Percentiles rank a stretch among this genome's conserved stretches.
Conservation (phyloP, 2,797 vertebrate species). For the Schizopygopsis pylzovi region DNA sequence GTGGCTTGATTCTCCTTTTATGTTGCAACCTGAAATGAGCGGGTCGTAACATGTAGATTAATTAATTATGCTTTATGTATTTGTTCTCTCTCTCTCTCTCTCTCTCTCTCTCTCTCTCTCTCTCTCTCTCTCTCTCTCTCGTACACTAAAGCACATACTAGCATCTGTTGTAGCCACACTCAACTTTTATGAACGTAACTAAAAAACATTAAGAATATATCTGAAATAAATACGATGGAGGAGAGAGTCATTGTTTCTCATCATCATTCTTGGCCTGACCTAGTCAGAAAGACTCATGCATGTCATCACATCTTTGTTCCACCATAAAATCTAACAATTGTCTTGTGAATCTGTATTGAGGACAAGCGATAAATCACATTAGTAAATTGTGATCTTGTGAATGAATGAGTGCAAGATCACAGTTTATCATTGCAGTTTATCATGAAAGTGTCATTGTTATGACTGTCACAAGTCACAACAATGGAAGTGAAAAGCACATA, state of each 20-base stretch:
- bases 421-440: slow-evolving; percentile 4
- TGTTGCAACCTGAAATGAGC: too few relatives aligned
- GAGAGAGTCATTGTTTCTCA: background rate
- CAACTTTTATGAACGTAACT: background rate
- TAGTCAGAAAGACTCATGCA: background rate
- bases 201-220: background rate
- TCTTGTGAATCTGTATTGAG: slow-evolving; percentile 8
- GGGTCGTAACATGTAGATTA: background rate
- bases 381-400: background rate
- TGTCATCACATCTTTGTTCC: background rate
- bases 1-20: too few relatives aligned
- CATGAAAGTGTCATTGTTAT: background rate
- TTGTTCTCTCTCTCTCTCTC: background rate
- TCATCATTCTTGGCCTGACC: background rate
- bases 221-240: background rate
- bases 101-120: background rate
- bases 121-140: background rate
- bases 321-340: slow-evolving; percentile 14
- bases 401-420: slow-evolving; percentile 5
- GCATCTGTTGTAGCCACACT: background rate
- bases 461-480: background rate
- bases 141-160: background rate
- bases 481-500: slow-evolving; percentile 5
- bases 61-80: background rate
- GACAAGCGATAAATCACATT: background rate